Base-by-base conservation (phyloP, 2,888 invertebrate genomes). In the Caenorhabditis sulstoni region DNA sequence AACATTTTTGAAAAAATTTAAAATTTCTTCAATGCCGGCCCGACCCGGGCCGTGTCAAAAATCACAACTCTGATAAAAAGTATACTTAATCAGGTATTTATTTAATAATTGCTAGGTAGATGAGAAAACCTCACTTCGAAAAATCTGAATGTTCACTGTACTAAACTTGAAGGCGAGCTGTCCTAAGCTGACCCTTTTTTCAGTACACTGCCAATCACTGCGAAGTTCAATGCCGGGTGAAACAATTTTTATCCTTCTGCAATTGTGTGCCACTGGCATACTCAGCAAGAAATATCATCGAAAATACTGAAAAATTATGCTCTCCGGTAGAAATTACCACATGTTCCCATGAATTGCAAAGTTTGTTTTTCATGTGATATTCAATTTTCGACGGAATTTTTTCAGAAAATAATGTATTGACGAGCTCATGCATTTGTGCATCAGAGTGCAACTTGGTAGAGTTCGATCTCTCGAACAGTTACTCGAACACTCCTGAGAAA, bases 151-250 rank as follows among this genome's bases (percentile, higher is more conserved):
- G n/a, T n/a, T n/a, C n/a, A n/a, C n/a, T n/a, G n/a, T n/a, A n/a
- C n/a, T n/a, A n/a, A n/a, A n/a, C n/a, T n/a, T n/a, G n/a, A n/a
- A n/a, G n/a, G n/a, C n/a, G n/a, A n/a, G n/a, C n/a, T n/a, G n/a
- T n/a, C n/a, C n/a, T n/a, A n/a, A n/a, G n/a, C n/a, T 22, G 9
- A 23, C 18, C 7, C 12, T 55, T 18, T 52, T 58, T 79, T 5
- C 55, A 82, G 83, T 87, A 87, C 50, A 80, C 87, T 1, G 65
- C 83, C 1, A 45, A 50, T 18, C 83, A 87, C 52, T 87, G 87
- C 52, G 82, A 81, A 39, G 67, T 52, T 9, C 79, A 81, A 22
- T 86, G 85, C 39, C 47, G 70, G 14, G 45, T 79, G 4, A 41
- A 77, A n/a, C 41, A 65, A 18, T 66, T 73, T 39, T 41, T 81